Conservation (phyloP, 2,888 invertebrate species). For the Euphydryas editha region DNA sequence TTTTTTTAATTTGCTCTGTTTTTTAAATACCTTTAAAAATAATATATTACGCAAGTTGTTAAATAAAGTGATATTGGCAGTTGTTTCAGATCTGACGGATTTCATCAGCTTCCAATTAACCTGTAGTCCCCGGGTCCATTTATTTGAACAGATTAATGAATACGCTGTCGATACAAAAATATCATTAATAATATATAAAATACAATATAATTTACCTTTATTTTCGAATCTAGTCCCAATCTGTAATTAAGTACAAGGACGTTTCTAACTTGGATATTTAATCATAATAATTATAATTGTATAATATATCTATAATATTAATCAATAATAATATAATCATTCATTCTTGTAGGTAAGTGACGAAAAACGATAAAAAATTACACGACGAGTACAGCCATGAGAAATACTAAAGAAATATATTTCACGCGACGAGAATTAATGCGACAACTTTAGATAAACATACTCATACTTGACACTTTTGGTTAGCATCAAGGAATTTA, state of each 20-base stretch:
- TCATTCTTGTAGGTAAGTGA: no score
- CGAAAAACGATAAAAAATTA: no score
- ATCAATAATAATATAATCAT: no score
- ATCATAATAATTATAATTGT: background rate
- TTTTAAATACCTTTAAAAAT: background rate
- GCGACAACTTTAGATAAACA: no score
- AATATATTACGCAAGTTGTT: conserved; percentile 3
- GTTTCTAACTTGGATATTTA: background rate
- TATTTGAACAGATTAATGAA: conserved; percentile 39
- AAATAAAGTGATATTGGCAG: conserved; percentile 20
- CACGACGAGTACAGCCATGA: no score
- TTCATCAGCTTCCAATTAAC: conserved; percentile 44
- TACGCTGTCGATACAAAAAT: conserved; percentile 14
- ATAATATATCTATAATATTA: no score
- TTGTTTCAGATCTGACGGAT: conserved; percentile 21
- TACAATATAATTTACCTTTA: conserved; percentile 13
- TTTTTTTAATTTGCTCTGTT: no score
- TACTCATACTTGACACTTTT: no score
- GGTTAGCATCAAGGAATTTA: no score
- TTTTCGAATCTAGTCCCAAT: background rate
- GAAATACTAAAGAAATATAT: no score
- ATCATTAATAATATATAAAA: background rate
- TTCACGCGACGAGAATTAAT: no score
- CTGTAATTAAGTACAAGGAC: background rate
- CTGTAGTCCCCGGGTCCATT: conserved; percentile 39